Evolutionary conservation across 2,113 vertebrate species (phyloP).

Genomic region (Microtus richardsoni): DNA sequence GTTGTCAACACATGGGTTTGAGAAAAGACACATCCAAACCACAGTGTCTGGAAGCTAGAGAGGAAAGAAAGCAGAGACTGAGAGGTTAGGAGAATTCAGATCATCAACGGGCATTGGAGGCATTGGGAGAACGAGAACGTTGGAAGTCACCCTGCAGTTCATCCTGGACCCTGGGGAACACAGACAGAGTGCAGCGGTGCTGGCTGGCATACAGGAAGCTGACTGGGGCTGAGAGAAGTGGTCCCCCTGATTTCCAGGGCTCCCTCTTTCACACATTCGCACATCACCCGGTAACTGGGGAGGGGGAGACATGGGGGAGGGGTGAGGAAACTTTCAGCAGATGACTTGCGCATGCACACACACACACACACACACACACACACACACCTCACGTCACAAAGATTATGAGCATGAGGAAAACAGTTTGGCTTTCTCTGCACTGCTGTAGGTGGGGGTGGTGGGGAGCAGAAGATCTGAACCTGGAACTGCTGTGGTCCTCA

Average conservation of each 20-base stretch:
- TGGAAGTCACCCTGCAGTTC: not conserved
- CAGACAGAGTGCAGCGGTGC: too few species aligned
- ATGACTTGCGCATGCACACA: not conserved
- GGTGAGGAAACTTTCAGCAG: not conserved
- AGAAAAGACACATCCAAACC: not conserved
- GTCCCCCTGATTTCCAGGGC: not conserved
- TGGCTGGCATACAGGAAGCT: not conserved
- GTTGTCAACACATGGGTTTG: not conserved
- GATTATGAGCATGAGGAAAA: not conserved
- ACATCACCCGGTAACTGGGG: not conserved
- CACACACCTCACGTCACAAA: not conserved
- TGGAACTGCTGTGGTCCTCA: not conserved
- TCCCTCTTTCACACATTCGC: not conserved
- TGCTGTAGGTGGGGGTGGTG: accelerated
- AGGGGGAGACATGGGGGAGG: not conserved
- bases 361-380: too few species aligned
- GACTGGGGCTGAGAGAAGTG: too few species aligned
- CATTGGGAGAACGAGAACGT: too few species aligned
- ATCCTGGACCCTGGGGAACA: not conserved
- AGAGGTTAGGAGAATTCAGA: not conserved
- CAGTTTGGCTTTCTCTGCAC: not conserved
- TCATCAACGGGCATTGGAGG: too few species aligned
- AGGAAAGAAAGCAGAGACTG: not conserved
- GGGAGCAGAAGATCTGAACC: not conserved
- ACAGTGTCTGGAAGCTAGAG: not conserved